phyloP scores from a whole-genome alignment of 2,113 vertebrate species.

The Aptenodytes patagonicus region DNA sequence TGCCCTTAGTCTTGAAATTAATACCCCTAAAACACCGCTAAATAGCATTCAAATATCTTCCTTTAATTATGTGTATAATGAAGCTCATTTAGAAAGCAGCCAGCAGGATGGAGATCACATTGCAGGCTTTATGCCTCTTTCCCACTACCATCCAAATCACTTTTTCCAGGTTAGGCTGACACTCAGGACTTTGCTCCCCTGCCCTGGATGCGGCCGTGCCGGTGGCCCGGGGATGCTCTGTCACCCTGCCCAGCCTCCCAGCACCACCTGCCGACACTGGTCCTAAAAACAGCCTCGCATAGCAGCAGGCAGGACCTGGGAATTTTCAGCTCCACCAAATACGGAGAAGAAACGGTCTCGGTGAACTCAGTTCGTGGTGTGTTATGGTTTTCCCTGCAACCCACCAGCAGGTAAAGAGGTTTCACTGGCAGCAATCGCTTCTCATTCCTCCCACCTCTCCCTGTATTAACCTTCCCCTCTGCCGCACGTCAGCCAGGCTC shows the following conservation, averaged over 20 bases:
- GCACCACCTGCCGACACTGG: neutral
- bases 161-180: neutral
- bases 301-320: neutral
- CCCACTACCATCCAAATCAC: neutral
- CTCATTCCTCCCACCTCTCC: neutral
- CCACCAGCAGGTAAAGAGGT: neutral
- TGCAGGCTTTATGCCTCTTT: neutral
- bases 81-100: constrained; percentile 25
- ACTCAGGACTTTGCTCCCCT: fast-evolving
- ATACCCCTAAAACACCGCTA: neutral
- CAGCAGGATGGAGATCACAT: neutral
- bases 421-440: neutral
- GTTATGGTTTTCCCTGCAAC: neutral
- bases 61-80: constrained; percentile 6
- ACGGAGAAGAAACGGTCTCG: fast-evolving
- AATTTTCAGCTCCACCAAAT: neutral
- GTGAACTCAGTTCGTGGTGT: neutral
- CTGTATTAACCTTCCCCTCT: neutral
- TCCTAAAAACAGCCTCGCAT: neutral
- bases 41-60: neutral
- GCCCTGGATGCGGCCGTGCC: fast-evolving
- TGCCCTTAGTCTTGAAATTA: constrained; percentile 33
- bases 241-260: neutral
- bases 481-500: neutral
- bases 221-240: neutral